Evolutionary conservation across 2,888 invertebrate genomes (phyloP), one percentile per base, ranked within the genome.

Genomic region (Drosophila infuscata): DNA sequence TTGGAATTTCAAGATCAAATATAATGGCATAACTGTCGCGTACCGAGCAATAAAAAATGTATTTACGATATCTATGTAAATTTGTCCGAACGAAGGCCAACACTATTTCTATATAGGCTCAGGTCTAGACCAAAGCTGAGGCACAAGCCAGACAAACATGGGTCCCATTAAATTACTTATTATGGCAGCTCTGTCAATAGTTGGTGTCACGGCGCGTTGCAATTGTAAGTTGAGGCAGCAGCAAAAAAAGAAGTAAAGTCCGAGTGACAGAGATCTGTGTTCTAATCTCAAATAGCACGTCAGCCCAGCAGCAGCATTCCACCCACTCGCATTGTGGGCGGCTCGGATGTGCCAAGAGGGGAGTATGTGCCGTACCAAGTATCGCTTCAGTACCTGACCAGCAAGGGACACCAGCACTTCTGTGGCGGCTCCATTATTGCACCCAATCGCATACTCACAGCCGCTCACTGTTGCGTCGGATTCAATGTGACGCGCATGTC

Each of bases 371-470:
- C 93, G 8, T 93, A 93, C 68, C 93, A 93, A 78, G 85, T 93
- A 0, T 93, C 93, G 1, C 46, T 92, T 46, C 92, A 92, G 67
- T 88, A 91, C 59, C 61, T n/a, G 0, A 81, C 76, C 11, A 64
- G 52, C 11, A 79, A 77, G 4, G 85, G 70, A 9, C 81, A 88
- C 46, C 57, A 76, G 29, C 93, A 93, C 54, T 91, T 89, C 70
- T 93, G 93, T 66, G 92, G 93, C 5, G 93, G 93, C 25, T 92
- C 92, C 0, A 93, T 93, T 30, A 87, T 93, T 43, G 74, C 89
- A 0, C 70, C 88, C 8, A 76, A 88, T 60, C 89, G 88, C 30
- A 76, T 93, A 4, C 75, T 93, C 4, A 93, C 93, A 0, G 93
- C 93, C 4, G 93, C 93, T 0, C 93, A 93, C 74, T 93, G 93